Conservation (phyloP, 2,888 invertebrate species). For the Eristalinus sepulchralis region DNA sequence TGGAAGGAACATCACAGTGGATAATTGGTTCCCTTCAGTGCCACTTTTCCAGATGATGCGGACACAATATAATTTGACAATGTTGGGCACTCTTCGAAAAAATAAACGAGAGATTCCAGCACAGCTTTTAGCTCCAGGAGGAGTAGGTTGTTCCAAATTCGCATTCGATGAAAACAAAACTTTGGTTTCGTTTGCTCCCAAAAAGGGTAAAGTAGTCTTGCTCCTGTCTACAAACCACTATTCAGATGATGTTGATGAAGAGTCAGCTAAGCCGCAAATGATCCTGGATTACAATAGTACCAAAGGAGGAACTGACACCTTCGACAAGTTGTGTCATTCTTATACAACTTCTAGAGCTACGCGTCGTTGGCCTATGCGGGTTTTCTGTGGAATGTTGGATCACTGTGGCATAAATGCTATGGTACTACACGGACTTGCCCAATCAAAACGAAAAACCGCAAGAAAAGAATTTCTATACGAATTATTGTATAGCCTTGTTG, state of each 20-base stretch:
- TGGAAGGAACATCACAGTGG: constrained; percentile 32
- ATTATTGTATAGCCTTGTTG: not conserved
- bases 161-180: constrained; percentile 24
- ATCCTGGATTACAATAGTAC: constrained; percentile 25
- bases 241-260: constrained; percentile 15
- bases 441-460: constrained; percentile 4
- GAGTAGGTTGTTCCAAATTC: constrained; percentile 21
- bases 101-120: constrained; percentile 39
- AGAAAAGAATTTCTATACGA: not conserved
- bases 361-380: constrained; percentile 28
- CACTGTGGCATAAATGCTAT: constrained; percentile 33
- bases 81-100: constrained; percentile 38
- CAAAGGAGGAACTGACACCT: constrained; percentile 25
- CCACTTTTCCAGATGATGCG: constrained; percentile 33
- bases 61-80: constrained; percentile 28
- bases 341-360: constrained; percentile 36
- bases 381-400: constrained; percentile 40
- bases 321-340: constrained; percentile 30
- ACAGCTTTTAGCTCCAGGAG: constrained; percentile 10
- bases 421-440: constrained; percentile 15
- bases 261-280: constrained; percentile 38
- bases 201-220: constrained; percentile 22
- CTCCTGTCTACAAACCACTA: constrained; percentile 29
- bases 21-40: constrained; percentile 45
- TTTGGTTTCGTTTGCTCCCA: constrained; percentile 33